Evolutionary conservation across 2,113 vertebrate genomes (phyloP), one percentile per base, ranked within the genome.

Genomic region (Paraplagusia blochii): DNA sequence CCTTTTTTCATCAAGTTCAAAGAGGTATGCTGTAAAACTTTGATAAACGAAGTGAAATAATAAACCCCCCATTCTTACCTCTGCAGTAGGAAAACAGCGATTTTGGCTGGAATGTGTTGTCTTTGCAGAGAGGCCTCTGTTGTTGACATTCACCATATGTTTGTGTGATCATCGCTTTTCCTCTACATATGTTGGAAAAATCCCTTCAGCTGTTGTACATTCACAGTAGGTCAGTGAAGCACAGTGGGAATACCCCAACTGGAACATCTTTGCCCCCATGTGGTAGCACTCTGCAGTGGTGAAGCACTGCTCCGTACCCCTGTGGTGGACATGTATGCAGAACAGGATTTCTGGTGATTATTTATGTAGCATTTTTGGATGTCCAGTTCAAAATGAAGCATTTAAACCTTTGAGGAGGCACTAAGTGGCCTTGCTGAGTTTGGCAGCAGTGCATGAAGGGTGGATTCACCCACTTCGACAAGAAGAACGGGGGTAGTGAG

Each of bases 121-220:
- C 11, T 17, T 79, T 80, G 66, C 33, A 56, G 51, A 52, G 53
- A 48, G 57, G 36, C 3, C 34, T 57, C 68, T 80, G 65, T 54
- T n/a, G 38, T 73, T 74, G 77, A 88, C 74, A 74, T 52, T 77
- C 57, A 51, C 63, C 82, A 88, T 82, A 86, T 80, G 84, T 77
- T 72, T 52, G 60, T 46, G 34, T 50, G 69, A 74, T 68, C 56
- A 55, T 65, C 18, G 16, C 52, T 64, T 78, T 47, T 52, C 46
- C 17, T 51, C 42, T 69, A 73, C 57, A 70, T 44, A 16, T 9
- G 11, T 48, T 57, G 39, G 8, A 11, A 72, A 65, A 65, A 48
- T 50, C 38, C 38, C 35, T 40, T 44, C 50, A 50, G 61, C 66
- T 69, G 63, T 48, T 63, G 44, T 8, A 40, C 17, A 62, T 4